Evolutionary conservation across 2,888 invertebrate genomes (phyloP), one percentile per base, ranked within the genome.

Genomic region (Margaritifera margaritifera): DNA sequence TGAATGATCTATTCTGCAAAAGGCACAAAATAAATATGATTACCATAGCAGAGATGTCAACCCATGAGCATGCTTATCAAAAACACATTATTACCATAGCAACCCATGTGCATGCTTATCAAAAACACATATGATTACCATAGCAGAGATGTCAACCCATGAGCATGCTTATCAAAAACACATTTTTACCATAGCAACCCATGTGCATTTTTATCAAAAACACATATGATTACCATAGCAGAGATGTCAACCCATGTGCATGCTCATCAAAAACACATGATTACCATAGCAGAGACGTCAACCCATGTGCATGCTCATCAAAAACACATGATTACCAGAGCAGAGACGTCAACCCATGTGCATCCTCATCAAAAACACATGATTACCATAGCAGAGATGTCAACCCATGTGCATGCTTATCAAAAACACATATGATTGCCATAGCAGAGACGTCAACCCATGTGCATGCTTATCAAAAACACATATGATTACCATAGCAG

Each of bases 1-100:
- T 74, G 94, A 93, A 78, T 95, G 94, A 82, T 94, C 93, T 77
- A 93, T 92, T 66, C 92, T 92, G 84, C 31, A 87, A 84, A 62
- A 69, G 74, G 31, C 71, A 66, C 67, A 66, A 72, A 69, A 66
- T n/a, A 69, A 27, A 59, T 20, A 67, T 22, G 27, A 25, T 20
- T 19, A 68, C 19, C 15, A 42, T 15, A 42, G 11, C 42, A 42
- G 15, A 15, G 42, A 42, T 42, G 42, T 42, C 42, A 42, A 3
- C 42, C 11, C 11, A 15, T 2, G 42, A 42, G 2, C 15, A 42
- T 42, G 15, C 15, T 15, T 42, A 42, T 31, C 31, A 31, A 31
- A 8, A n/a, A n/a, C n/a, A n/a, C n/a, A n/a, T n/a, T n/a, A 25
- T 20, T 19, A 68, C 19, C 15, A 42, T 15, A 42, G 11, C 42